Evolutionary conservation across 2,113 vertebrate genomes (phyloP).

Genomic region (Microcebus griseorufus): DNA sequence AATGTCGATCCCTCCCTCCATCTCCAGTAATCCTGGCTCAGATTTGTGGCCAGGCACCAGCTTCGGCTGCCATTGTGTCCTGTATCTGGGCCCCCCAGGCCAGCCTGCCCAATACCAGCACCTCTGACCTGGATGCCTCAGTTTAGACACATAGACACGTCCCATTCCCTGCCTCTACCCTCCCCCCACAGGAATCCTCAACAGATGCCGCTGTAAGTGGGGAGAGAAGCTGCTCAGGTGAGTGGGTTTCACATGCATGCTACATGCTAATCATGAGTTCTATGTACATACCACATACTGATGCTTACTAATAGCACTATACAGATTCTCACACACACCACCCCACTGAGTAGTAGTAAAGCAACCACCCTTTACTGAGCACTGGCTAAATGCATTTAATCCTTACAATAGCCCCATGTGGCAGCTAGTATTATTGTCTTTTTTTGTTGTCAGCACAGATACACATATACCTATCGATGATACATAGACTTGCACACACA

Average conservation of each 20-base stretch:
- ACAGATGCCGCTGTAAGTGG: constrained; percentile 87
- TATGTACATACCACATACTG: not conserved
- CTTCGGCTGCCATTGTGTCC: constrained; percentile 27
- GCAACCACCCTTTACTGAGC: not conserved
- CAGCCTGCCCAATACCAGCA: not conserved
- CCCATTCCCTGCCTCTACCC: not conserved
- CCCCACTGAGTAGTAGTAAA: not conserved
- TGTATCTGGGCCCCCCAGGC: not conserved
- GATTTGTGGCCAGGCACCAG: not conserved
- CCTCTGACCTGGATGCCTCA: constrained; percentile 3
- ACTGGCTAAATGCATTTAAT: constrained; percentile 30
- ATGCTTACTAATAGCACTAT: not conserved
- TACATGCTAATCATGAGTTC: not conserved
- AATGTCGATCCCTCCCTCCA: not conserved
- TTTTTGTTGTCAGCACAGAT: constrained; percentile 23
- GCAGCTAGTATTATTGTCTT: not conserved
- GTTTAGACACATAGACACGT: not conserved
- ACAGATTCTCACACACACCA: not conserved
- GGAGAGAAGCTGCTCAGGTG: constrained; percentile 87
- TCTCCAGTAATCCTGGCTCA: not conserved
- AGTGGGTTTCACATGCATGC: not conserved
- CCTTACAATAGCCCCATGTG: not conserved
- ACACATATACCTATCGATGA: not conserved
- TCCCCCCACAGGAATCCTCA: constrained; percentile 85
- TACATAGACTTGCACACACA: not conserved